Conservation (phyloP, 2,797 vertebrate genomes). For the Danio jaintianensis region DNA sequence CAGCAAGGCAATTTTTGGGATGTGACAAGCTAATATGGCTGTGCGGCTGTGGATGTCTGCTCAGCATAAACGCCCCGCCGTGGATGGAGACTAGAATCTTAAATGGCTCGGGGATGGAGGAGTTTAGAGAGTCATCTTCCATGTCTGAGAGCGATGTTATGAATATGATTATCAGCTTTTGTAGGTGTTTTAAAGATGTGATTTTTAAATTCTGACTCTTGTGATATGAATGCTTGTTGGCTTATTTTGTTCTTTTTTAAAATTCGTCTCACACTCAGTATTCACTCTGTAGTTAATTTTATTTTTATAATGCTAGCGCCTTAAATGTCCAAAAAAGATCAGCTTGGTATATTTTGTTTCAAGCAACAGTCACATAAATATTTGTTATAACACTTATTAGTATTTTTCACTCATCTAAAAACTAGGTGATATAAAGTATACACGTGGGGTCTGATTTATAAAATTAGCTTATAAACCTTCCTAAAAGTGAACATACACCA, state of each 20-base stretch:
- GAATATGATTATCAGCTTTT: not conserved
- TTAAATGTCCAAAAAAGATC: not conserved
- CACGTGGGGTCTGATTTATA: no score
- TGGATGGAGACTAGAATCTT: conserved; percentile 9
- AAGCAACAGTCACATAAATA: not conserved
- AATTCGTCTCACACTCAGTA: no score
- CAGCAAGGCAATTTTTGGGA: conserved; percentile 38
- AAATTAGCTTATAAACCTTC: no score
- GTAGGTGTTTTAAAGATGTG: not conserved
- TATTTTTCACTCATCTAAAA: not conserved
- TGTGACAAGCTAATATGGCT: conserved; percentile 26
- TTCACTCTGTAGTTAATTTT: no score
- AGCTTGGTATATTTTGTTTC: not conserved
- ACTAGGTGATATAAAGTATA: no score
- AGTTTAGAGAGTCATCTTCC: not conserved
- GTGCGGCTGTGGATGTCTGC: conserved; percentile 3
- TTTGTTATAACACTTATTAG: not conserved
- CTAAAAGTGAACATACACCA: no score
- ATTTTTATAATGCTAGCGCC: no score
- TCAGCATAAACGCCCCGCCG: conserved; percentile 17
- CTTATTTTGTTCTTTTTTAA: not conserved
- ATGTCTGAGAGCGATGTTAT: not conserved
- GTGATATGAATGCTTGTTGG: not conserved
- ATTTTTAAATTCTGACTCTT: not conserved
- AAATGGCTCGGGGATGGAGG: conserved; percentile 11